Base-by-base conservation (phyloP, 2,113 vertebrate genomes). In the Pterocles orientalis region DNA sequence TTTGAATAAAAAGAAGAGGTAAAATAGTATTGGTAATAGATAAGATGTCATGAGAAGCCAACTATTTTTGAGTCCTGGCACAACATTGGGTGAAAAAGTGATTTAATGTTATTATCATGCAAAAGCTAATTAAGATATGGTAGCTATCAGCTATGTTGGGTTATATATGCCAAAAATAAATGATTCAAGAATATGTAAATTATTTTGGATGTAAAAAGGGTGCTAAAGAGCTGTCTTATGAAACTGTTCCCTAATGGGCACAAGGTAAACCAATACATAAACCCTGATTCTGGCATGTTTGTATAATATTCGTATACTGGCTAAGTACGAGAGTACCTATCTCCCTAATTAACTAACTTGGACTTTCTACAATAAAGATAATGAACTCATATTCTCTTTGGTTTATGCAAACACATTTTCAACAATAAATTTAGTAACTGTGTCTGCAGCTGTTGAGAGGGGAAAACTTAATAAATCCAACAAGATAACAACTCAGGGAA, bases 261-360 rank as follows among this genome's bases (percentile, higher is more conserved):
- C n/a, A 84, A 70, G 60, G 80, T 50, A 58, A 83, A 19, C 17
- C 29, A 58, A 21, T 1, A 45, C 71, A 34, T 6, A 56, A 53
- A 33, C 20, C 15, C 23, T 26, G 68, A 83, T 58, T 48, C 21
- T 17, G 3, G 26, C 45, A 36, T 9, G 2, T 1, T 68, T 53
- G 6, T 19, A 6, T 9, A 25, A 61, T 6, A 25, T n/a, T n/a
- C 0, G 0, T 18, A 15, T 12, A 29, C 43, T 5, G 4, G 33
- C 53, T 60, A 43, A 65, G 18, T 18, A 7, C 11, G 48, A 75
- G 33, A 56, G 45, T 39, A 61, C 20, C 25, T 29, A 13, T 19
- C 39, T 70, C 51, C 47, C 11, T 26, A 45, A 0, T 3, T 56
- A 70, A 66, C 17, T 34, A 77, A n/a, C 51, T 10, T 18, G 47